These are phyloP conservation scores for Tineola bisselliella DNA, from an alignment of 2,888 invertebrate genomes.

Conservation along the genomic window DNA sequence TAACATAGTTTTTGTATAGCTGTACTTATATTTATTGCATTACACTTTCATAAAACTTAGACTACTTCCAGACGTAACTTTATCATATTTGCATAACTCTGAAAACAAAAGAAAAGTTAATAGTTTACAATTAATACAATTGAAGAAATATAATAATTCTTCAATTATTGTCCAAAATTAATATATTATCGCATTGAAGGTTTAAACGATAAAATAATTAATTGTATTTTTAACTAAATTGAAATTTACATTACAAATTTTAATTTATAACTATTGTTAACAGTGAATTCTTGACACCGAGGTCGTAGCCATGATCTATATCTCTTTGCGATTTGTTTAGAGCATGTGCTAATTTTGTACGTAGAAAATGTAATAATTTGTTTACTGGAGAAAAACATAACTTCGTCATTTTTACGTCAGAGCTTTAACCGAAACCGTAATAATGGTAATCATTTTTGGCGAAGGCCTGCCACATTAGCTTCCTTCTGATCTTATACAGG, in stretches of 20 bases:
- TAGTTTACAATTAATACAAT: no score
- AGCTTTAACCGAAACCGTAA: background rate
- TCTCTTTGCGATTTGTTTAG: slow-evolving; percentile 16
- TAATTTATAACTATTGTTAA: background rate
- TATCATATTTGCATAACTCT: no score
- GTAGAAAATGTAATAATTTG: background rate
- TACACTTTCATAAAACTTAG: no score
- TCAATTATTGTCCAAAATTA: background rate
- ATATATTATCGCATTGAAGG: background rate
- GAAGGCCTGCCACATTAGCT: background rate
- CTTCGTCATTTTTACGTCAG: background rate
- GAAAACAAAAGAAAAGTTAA: no score
- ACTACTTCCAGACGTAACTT: no score
- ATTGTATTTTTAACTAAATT: background rate
- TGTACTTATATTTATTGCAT: no score
- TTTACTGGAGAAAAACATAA: slow-evolving; percentile 7
- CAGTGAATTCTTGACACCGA: slow-evolving; percentile 16
- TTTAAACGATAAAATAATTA: background rate
- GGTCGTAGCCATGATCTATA: slow-evolving; percentile 33
- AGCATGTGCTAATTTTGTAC: slow-evolving; percentile 6
- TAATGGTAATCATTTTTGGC: background rate
- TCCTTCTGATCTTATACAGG: slow-evolving; percentile 5
- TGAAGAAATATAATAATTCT: no score
- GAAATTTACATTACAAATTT: background rate
- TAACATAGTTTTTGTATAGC: no score